Conservation (phyloP, 2,113 vertebrate species). For the Phoxinus phoxinus region DNA sequence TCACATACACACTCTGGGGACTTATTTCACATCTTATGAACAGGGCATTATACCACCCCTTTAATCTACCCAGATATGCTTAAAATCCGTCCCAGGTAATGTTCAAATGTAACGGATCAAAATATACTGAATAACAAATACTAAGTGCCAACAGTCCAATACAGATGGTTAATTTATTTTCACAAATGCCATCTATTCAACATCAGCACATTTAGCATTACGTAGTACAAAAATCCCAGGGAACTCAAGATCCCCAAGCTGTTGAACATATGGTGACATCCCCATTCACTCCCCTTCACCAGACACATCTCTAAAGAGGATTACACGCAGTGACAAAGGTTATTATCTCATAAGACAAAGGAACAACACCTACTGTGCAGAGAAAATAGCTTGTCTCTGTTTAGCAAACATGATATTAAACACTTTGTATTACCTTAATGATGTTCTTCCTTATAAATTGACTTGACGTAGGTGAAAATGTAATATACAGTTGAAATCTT, state of each 20-base stretch:
- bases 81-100: constrained; percentile 44
- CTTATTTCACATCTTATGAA: too few species aligned
- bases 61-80: constrained; percentile 36
- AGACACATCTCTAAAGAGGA: constrained; percentile 44
- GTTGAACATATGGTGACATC: constrained; percentile 8
- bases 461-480: neutral
- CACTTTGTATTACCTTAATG: neutral
- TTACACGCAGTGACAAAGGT: constrained; percentile 22
- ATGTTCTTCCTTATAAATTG: neutral
- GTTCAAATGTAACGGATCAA: constrained; percentile 39
- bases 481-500: neutral
- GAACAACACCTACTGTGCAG: neutral
- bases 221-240: neutral
- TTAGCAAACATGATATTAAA: constrained; percentile 15
- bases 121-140: neutral
- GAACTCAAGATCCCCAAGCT: neutral
- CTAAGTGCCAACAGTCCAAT: neutral
- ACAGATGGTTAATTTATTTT: neutral
- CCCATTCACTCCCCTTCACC: constrained; percentile 3
- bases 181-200: neutral
- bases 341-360: constrained; percentile 33
- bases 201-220: neutral
- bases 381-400: neutral
- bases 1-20: too few species aligned
- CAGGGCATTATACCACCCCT: too few species aligned